Evolutionary conservation across 2,888 invertebrate species (phyloP).

Genomic region (Heliothis peltigera): DNA sequence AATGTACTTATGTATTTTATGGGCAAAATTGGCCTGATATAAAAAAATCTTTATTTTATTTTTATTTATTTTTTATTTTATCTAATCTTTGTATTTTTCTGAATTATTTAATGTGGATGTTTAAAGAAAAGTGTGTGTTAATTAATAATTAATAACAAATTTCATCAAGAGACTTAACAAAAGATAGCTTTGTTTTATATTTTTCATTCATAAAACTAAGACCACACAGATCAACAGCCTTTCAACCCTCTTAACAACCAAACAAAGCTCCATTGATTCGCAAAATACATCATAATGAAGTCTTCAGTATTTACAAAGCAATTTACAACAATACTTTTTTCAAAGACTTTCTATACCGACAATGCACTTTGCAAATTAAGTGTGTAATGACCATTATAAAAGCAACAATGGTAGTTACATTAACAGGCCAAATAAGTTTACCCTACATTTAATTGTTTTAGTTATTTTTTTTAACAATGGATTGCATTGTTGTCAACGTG

Average conservation of each 20-base stretch:
- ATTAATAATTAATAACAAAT: too few species aligned
- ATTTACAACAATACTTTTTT: constrained; percentile 31
- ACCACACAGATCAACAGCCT: not conserved
- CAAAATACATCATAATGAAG: constrained; percentile 5
- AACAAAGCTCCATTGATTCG: constrained; percentile 1
- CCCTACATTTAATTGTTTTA: not conserved
- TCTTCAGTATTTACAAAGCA: constrained; percentile 8
- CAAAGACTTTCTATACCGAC: constrained; percentile 6
- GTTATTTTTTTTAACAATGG: not conserved
- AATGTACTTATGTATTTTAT: too few species aligned
- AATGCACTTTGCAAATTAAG: constrained; percentile 6
- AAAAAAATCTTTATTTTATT: too few species aligned
- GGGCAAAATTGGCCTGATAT: too few species aligned
- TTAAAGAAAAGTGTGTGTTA: too few species aligned
- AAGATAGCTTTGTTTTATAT: not conserved
- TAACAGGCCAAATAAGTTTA: not conserved
- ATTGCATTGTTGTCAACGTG: not conserved
- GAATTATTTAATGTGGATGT: too few species aligned
- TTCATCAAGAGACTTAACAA: not conserved
- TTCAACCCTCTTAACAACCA: not conserved
- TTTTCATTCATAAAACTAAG: not conserved
- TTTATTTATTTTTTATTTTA: too few species aligned
- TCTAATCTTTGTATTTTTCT: too few species aligned
- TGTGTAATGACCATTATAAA: constrained; percentile 9
- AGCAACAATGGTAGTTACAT: not conserved